Evolutionary conservation across 30 jellyfish, hydroid and myxozoan species (phyloP).

Genomic region (Mastigias papua): DNA sequence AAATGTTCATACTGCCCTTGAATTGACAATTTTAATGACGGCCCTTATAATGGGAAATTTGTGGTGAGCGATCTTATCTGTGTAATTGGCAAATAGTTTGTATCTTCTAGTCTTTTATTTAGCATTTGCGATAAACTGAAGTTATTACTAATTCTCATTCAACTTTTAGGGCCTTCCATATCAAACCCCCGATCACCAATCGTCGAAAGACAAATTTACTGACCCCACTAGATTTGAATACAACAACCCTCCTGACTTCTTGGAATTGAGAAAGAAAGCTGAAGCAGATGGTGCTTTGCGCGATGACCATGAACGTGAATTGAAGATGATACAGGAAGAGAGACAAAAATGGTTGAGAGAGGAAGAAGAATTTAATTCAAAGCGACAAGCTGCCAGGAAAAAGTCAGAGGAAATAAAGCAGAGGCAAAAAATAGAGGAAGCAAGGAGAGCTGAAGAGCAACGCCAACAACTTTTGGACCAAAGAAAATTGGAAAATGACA

Average conservation of each 20-base stretch:
- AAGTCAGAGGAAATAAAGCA: conserved; percentile 60
- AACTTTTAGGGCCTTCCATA: conserved; percentile 59
- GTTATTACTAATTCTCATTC: no score
- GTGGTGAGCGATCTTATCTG: no score
- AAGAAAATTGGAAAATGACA: conserved; percentile 19
- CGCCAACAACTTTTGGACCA: conserved; percentile 32
- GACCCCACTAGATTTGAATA: conserved; percentile 70
- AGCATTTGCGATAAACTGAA: no score
- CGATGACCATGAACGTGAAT: conserved; percentile 83
- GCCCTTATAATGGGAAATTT: no score
- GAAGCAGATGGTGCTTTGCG: conserved; percentile 75
- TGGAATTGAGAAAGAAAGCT: conserved; percentile 83
- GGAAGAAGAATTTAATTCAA: conserved; percentile 51
- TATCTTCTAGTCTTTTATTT: no score
- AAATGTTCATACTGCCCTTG: no score
- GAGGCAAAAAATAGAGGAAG: conserved; percentile 18
- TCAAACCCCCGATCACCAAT: conserved; percentile 52
- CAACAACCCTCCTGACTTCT: conserved; percentile 90
- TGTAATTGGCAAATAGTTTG: no score
- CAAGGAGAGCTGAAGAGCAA: conserved; percentile 17
- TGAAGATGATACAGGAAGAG: conserved; percentile 77
- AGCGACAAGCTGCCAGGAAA: conserved; percentile 21
- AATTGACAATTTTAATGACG: no score
- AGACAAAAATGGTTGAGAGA: conserved; percentile 56
- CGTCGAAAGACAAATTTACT: conserved; percentile 29